Conservation (phyloP, 2,113 vertebrate species). For the Alethe diademata region DNA sequence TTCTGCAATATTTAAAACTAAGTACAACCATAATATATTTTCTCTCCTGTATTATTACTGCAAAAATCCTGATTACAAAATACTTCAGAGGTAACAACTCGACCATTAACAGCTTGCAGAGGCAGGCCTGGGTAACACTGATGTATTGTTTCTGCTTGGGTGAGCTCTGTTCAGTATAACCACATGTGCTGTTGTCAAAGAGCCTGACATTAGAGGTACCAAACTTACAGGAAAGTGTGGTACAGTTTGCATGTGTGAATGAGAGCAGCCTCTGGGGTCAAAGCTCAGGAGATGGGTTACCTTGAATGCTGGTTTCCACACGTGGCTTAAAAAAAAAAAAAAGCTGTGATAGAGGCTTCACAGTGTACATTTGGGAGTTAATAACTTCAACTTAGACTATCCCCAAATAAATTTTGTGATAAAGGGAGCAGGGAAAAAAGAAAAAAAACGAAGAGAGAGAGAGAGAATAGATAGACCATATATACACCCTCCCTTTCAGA, state of each 20-base stretch:
- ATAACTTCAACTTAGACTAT: not conserved
- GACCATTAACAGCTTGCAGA: not conserved
- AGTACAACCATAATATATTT: not conserved
- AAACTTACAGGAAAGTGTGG: not conserved
- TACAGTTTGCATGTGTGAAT: not conserved
- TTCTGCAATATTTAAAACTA: not conserved
- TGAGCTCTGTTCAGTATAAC: not conserved
- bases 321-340: not conserved
- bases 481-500: not conserved
- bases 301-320: not conserved
- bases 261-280: not conserved
- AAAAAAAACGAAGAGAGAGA: fast-evolving
- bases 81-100: not conserved
- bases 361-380: not conserved
- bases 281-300: not conserved
- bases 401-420: not conserved
- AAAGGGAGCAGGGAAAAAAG: fast-evolving
- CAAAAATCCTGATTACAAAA: not conserved
- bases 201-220: not conserved
- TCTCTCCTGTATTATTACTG: not conserved
- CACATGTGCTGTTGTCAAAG: not conserved
- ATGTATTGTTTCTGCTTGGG: not conserved
- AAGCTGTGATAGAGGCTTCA: not conserved
- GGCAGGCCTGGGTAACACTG: not conserved
- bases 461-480: not conserved